Evolutionary conservation across 2,797 vertebrate genomes (phyloP).

Genomic region (Chaetodon trifasciatus): DNA sequence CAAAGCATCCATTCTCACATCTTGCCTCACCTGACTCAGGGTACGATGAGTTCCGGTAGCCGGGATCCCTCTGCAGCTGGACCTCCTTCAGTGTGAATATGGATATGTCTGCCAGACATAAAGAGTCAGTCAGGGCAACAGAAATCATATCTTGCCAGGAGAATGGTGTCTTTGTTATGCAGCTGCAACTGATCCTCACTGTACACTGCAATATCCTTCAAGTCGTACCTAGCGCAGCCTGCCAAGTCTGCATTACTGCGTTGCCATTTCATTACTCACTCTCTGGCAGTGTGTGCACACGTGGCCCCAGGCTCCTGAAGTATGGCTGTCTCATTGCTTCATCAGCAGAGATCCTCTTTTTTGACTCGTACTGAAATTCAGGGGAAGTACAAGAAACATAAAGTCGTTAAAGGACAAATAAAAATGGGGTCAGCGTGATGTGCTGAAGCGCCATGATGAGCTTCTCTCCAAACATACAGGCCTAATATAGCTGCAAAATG

Average conservation of each 20-base stretch:
- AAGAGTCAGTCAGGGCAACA: conserved; percentile 46
- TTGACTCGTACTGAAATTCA: conserved; percentile 91
- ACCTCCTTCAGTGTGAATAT: conserved; percentile 97
- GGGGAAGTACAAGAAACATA: conserved; percentile 26
- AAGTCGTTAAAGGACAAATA: conserved; percentile 20
- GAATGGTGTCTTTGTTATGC: conserved; percentile 53
- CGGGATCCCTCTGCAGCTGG: conserved; percentile 95
- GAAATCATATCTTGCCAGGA: conserved; percentile 40
- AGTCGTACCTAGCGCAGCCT: conserved; percentile 38
- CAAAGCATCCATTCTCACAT: background rate
- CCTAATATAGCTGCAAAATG: conserved; percentile 55
- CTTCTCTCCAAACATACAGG: conserved; percentile 48
- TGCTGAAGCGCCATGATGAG: background rate
- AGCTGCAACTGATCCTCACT: conserved; percentile 53
- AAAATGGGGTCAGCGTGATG: conserved; percentile 16
- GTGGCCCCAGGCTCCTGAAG: conserved; percentile 86
- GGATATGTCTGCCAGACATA: conserved; percentile 76
- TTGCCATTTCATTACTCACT: conserved; percentile 83
- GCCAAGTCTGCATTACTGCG: conserved; percentile 70
- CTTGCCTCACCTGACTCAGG: conserved; percentile 90
- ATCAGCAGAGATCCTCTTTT: conserved; percentile 89
- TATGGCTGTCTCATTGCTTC: conserved; percentile 85
- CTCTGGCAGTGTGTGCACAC: conserved; percentile 83
- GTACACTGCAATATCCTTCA: conserved; percentile 52
- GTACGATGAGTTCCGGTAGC: conserved; percentile 95